Evolutionary conservation across 2,113 vertebrate species (phyloP), one percentile per base, ranked within the genome.

Genomic region (Setophaga kirtlandii): DNA sequence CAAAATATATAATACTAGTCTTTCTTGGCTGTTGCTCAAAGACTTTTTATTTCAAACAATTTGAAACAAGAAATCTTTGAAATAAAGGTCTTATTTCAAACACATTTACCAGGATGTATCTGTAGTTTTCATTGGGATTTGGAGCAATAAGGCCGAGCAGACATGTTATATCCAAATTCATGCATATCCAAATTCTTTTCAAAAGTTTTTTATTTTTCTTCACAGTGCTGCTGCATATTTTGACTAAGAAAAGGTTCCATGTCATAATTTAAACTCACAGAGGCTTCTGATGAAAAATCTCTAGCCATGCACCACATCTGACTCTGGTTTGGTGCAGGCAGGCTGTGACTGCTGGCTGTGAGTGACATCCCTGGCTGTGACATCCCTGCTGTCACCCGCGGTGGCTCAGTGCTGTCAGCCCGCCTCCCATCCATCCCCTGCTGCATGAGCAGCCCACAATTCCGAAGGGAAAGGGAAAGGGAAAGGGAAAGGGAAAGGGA

Each of bases 121-220:
- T 17, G 2, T 12, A n/a, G 15, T 49, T 87, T 91, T 81, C n/a
- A 31, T 3, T 52, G 15, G 28, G 30, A 53, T 69, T 27, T 84
- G 49, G 62, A 75, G 41, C 10, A 83, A 60, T 19, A 44, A 78
- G 3, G 1, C 22, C 56, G 12, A 0, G 0, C 16, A 37, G 41
- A 68, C 13, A 1, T 35, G 12, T 58, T 83, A 28, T 15, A 30
- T 7, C 11, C 49, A 50, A 50, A 50, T 50, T 69, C 37, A 31
- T 0, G 0, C 52, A 20, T 15, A 70, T 9, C 15, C 33, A 44
- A 25, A 30, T 13, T 24, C 15, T 5, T 80, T 83, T 71, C 44
- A n/a, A 10, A 91, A 44, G 9, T 37, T 24, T 64, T 85, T 84
- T 33, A 24, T 30, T 75, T 89, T 81, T 37, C 39, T 28, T 77